Conservation (phyloP, 2,888 invertebrate species). For the Platycheirus rosarum region DNA sequence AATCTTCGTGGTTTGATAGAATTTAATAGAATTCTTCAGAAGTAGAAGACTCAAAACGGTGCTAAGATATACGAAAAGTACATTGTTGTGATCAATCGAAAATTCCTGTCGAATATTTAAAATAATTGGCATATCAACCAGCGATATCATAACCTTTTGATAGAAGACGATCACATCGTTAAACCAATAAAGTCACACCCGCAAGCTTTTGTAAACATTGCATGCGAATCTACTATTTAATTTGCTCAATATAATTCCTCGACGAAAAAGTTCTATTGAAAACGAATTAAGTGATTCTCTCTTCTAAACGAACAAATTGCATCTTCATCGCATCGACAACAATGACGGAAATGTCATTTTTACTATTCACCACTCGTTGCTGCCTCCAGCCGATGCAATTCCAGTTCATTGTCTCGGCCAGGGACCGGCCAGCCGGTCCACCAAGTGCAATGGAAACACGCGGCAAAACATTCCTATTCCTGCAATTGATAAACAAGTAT, state of each 20-base stretch:
- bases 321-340: conserved; percentile 29
- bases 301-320: conserved; percentile 56
- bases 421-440: conserved; percentile 23
- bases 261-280: conserved; percentile 45
- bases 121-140: too few relatives aligned
- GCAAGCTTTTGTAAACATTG: not conserved
- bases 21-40: too few relatives aligned
- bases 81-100: too few relatives aligned
- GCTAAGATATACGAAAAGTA: too few relatives aligned
- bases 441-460: conserved; percentile 43
- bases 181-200: conserved; percentile 5
- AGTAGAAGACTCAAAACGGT: too few relatives aligned
- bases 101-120: too few relatives aligned
- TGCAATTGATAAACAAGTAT: not conserved
- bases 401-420: conserved; percentile 2
- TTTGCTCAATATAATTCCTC: not conserved
- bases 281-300: conserved; percentile 41
- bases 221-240: not conserved
- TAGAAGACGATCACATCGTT: too few relatives aligned
- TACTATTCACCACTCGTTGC: conserved; percentile 30
- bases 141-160: too few relatives aligned
- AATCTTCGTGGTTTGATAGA: too few relatives aligned
- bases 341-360: conserved; percentile 35
- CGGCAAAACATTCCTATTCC: conserved; percentile 21
- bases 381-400: not conserved